Conservation (phyloP, 2,113 vertebrate species). For the Buteo buteo region DNA sequence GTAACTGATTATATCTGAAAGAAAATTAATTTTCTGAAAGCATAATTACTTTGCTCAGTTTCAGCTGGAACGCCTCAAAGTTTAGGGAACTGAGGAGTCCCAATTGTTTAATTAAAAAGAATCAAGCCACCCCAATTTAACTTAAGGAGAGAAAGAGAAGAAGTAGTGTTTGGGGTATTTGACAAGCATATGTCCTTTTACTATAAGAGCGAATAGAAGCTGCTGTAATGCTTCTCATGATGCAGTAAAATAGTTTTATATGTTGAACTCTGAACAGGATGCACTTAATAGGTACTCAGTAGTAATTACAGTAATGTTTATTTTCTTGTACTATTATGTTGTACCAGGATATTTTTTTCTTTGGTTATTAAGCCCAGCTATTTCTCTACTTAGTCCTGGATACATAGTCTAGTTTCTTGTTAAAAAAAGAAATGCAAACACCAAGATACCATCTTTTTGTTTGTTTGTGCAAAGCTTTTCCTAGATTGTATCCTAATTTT, state of each 20-base stretch:
- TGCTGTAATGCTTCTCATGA: neutral
- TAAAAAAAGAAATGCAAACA: neutral
- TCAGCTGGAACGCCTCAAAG: neutral
- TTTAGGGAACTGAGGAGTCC: neutral
- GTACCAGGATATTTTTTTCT: neutral
- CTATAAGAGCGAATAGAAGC: neutral
- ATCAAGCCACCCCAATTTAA: neutral
- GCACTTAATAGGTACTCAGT: neutral
- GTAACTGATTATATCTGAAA: neutral
- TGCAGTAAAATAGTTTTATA: neutral
- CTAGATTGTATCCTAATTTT: neutral
- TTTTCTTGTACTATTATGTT: neutral
- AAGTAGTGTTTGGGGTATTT: neutral
- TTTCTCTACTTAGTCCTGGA: neutral
- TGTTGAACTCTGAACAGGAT: neutral
- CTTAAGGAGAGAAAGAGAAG: neutral
- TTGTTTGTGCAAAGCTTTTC: neutral
- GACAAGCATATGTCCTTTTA: neutral
- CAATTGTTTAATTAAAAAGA: neutral
- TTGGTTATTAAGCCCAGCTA: neutral
- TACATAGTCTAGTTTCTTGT: neutral
- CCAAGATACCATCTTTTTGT: neutral
- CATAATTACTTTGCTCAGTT: neutral
- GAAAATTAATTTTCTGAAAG: neutral
- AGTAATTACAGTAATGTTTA: neutral